Base-by-base conservation (phyloP, 1,140 invertebrate genomes). In the Parapsyche elsis region DNA sequence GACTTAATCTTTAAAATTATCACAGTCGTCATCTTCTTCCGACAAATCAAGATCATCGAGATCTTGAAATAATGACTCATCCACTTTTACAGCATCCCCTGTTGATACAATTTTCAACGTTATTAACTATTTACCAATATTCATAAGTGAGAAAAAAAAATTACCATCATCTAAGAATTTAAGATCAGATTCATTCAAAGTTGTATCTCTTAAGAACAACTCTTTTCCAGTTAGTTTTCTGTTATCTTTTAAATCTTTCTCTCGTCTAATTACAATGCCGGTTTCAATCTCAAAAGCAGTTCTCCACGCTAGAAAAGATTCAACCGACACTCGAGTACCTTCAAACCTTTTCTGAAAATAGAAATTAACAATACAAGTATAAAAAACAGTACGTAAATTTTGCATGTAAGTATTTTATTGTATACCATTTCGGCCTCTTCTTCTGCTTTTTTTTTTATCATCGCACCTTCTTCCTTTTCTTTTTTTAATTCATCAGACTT, bases 281-380 rank as follows among this genome's bases (percentile, higher is more conserved):
- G 94, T 94, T 88, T 98, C 97, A 71, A 93, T 92, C 88, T 99
- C 97, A 91, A 99, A 99, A 81, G 94, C 93, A 76, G 93, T 91
- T 86, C 98, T 98, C 98, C 98, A 99, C 46, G 91, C 93, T 80
- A 99, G 87, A 87, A 99, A 99, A n/a, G 95, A 94, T 90, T 99
- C 98, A 1, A 99, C 95, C 0, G 96, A 96, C 0, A 99, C 98
- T 85, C 93, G 90, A 0, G 97, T 99, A 24, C 98, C 98, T 89
- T 98, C 97, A 91, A 98, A 98, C 85, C 94, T 92, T 94, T 96
- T 97, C 93, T 97, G 86, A 84, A 89, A 90, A 75, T 44, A 74
- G 49, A 1, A 61, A 24, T 23, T 21, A 21, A 19, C 21, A 19
- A 19, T 10, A 21, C 2, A 59, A 61, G 21, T 67, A 9, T 5